These are phyloP conservation scores for Oryzias curvinotus DNA, from an alignment of 2,113 vertebrate species.

Conservation along the genomic window DNA sequence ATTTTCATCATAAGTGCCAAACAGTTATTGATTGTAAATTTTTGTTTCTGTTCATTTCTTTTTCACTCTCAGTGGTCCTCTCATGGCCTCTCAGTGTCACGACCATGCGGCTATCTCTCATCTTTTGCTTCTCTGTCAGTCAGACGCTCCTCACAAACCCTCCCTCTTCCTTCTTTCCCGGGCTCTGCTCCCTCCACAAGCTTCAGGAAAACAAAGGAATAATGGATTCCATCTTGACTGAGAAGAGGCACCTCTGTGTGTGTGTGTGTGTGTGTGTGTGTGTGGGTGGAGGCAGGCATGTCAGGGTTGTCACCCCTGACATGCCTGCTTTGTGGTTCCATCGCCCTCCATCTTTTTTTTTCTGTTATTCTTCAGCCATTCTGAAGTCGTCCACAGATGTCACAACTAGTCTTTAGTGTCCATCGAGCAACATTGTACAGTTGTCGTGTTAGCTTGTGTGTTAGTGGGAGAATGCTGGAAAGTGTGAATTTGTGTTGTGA, in stretches of 20 bases:
- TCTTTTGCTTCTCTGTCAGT: not conserved
- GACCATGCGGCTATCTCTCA: slow-evolving; percentile 13
- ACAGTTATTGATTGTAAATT: too few relatives aligned
- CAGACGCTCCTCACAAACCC: slow-evolving; percentile 7
- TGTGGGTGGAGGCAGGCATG: slow-evolving; percentile 1
- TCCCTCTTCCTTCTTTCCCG: slow-evolving; percentile 1
- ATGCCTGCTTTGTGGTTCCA: slow-evolving; percentile 1
- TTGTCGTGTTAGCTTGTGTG: slow-evolving; percentile 22
- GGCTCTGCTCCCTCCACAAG: slow-evolving; percentile 51
- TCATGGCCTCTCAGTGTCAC: not conserved
- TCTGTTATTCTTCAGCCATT: slow-evolving; percentile 18
- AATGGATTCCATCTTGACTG: slow-evolving; percentile 63
- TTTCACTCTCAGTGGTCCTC: not conserved
- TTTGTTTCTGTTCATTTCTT: slow-evolving; percentile 2
- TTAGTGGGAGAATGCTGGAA: not conserved
- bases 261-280: slow-evolving; percentile 10
- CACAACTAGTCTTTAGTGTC: slow-evolving; percentile 32
- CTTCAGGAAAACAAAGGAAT: slow-evolving; percentile 65
- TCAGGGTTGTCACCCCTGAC: slow-evolving; percentile 28
- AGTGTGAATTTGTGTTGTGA: not conserved
- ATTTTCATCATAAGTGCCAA: too few relatives aligned
- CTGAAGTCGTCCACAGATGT: slow-evolving; percentile 6
- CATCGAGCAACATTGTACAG: not conserved
- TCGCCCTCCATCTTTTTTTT: slow-evolving; percentile 4
- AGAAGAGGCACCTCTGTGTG: slow-evolving; percentile 20